Evolutionary conservation across 2,797 vertebrate genomes (phyloP).

Genomic region (Trachops cirrhosus): DNA sequence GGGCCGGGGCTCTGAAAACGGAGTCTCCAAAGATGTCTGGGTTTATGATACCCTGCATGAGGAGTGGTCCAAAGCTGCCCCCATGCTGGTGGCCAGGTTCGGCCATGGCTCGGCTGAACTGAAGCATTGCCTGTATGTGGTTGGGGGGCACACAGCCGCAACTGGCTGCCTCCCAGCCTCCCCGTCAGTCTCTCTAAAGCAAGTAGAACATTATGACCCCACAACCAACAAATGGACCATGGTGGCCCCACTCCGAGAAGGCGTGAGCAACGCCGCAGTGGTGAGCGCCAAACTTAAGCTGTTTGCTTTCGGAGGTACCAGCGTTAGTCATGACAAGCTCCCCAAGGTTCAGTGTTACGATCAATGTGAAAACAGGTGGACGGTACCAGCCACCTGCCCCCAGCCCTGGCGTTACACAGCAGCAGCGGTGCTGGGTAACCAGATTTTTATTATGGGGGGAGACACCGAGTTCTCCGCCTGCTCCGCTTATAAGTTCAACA

Average conservation of each 20-base stretch:
- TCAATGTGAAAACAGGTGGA: slow-evolving; percentile 97
- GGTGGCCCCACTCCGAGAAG: slow-evolving; percentile 96
- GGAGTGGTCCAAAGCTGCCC: slow-evolving; percentile 98
- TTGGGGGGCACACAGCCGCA: slow-evolving; percentile 96
- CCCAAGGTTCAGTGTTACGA: slow-evolving; percentile 99
- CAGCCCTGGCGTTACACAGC: slow-evolving; percentile 99
- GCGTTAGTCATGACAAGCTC: slow-evolving; percentile 96
- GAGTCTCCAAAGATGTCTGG: slow-evolving; percentile 99
- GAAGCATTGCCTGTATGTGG: slow-evolving; percentile 96
- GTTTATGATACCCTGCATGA: slow-evolving; percentile 98
- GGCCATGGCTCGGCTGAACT: slow-evolving; percentile 97
- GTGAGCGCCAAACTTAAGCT: slow-evolving; percentile 98
- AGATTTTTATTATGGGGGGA: slow-evolving; percentile 99
- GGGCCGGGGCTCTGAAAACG: slow-evolving; percentile 96
- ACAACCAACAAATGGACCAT: slow-evolving; percentile 98
- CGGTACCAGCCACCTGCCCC: slow-evolving; percentile 95
- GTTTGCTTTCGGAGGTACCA: slow-evolving; percentile 97
- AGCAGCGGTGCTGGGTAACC: slow-evolving; percentile 96
- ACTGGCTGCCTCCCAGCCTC: slow-evolving; percentile 97
- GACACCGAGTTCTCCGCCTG: slow-evolving; percentile 98
- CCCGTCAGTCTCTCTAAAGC: slow-evolving; percentile 97
- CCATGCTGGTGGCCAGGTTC: slow-evolving; percentile 97
- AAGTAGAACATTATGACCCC: slow-evolving; percentile 97
- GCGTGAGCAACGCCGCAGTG: slow-evolving; percentile 97
- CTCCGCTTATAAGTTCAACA: slow-evolving; percentile 98